These are phyloP conservation scores for Diprion similis DNA, from an alignment of 1,140 invertebrate genomes.

Conservation along the genomic window DNA sequence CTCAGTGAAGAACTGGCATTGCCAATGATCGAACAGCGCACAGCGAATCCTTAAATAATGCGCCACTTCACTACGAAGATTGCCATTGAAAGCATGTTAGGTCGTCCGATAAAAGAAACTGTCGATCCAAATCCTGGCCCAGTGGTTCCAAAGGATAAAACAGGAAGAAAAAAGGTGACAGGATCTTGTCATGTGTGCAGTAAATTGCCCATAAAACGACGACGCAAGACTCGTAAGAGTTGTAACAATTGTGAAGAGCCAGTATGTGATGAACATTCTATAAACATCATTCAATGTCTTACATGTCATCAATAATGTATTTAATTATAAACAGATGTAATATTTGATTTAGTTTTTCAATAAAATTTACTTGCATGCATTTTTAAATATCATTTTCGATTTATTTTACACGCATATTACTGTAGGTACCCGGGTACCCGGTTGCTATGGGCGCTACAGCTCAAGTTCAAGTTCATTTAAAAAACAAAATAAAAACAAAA, in stretches of 20 bases:
- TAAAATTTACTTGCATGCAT: too few species aligned
- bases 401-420: too few species aligned
- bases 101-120: neutral
- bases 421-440: too few species aligned
- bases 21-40: constrained; percentile 21
- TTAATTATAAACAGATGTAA: too few species aligned
- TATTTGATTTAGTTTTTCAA: too few species aligned
- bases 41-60: constrained; percentile 14
- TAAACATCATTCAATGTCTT: neutral
- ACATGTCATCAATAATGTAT: too few species aligned
- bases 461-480: too few species aligned
- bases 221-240: constrained; percentile 27
- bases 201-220: constrained; percentile 13
- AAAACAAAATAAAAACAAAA: too few species aligned
- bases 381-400: too few species aligned
- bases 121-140: neutral
- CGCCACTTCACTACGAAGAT: constrained; percentile 16
- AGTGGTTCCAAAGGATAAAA: neutral
- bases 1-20: constrained; percentile 25
- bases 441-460: too few species aligned
- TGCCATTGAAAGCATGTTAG: constrained; percentile 18
- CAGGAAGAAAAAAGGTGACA: constrained; percentile 11
- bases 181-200: constrained; percentile 24
- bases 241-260: constrained; percentile 22
- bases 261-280: constrained; percentile 24